A percentile compares a stretch with the other conserved stretches of the same genome.
phyloP scores from a whole-genome alignment of 2,888 invertebrate species.

The Oeneis ivallda region DNA sequence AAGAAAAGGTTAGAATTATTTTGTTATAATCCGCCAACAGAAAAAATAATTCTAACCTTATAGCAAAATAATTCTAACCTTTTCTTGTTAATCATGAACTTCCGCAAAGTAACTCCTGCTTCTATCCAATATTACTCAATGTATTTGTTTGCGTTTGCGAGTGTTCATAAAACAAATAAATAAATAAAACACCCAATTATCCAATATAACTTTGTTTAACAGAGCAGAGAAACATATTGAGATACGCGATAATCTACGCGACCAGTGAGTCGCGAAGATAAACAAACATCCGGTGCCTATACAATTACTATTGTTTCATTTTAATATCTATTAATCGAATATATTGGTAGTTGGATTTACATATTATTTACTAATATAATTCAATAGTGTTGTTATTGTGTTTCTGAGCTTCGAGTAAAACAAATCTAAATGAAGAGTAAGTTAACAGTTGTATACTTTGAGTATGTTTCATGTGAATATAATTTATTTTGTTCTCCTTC shows the following conservation, averaged over 20 bases:
- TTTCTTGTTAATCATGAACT: too few species aligned
- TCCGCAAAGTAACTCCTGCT: too few species aligned
- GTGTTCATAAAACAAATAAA: not conserved
- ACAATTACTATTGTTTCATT: constrained; percentile 8
- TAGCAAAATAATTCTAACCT: too few species aligned
- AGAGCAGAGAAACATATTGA: constrained; percentile 15
- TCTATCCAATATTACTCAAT: too few species aligned
- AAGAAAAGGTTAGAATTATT: too few species aligned
- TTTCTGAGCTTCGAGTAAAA: not conserved
- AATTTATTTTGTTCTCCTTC: too few species aligned
- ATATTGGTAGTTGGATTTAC: not conserved
- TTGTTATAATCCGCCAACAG: too few species aligned
- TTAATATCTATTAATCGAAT: not conserved
- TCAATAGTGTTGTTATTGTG: not conserved
- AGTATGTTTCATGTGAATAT: too few species aligned
- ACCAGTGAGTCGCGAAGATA: constrained; percentile 9
- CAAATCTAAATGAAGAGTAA: too few species aligned
- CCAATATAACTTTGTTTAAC: constrained; percentile 12
- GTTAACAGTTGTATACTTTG: too few species aligned
- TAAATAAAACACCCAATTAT: not conserved
- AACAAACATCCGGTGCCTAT: constrained; percentile 14
- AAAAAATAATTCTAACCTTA: too few species aligned
- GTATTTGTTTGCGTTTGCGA: too few species aligned
- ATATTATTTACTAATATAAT: not conserved
- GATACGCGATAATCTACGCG: not conserved